Evolutionary conservation across 2,797 vertebrate species (phyloP).

Genomic region (Crenichthys baileyi): DNA sequence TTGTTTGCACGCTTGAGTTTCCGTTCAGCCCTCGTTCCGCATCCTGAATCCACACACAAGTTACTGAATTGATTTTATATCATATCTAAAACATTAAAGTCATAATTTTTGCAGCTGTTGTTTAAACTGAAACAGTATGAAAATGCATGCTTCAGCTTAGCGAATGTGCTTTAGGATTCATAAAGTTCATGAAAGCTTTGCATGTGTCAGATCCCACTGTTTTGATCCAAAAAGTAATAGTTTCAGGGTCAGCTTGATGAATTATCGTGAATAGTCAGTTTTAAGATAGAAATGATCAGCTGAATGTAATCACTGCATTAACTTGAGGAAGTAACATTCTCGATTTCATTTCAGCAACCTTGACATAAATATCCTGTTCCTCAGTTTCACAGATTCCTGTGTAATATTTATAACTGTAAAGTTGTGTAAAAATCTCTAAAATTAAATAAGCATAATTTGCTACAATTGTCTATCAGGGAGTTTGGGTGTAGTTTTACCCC

Average conservation of each 20-base stretch:
- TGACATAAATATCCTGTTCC: neutral
- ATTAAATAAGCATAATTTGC: neutral
- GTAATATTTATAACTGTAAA: neutral
- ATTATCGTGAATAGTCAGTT: too few species aligned
- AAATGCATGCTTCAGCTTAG: constrained; percentile 12
- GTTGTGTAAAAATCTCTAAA: neutral
- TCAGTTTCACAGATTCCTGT: neutral
- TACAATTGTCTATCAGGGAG: neutral
- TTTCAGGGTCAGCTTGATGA: neutral
- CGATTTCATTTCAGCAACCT: neutral
- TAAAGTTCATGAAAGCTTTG: constrained; percentile 18
- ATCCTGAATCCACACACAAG: constrained; percentile 43
- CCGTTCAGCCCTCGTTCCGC: constrained; percentile 19
- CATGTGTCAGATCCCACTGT: constrained; percentile 1
- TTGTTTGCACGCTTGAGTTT: constrained; percentile 24
- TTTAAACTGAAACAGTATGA: constrained; percentile 19
- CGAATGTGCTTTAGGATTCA: constrained; percentile 43
- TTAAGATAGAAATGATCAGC: neutral
- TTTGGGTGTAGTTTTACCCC: too few species aligned
- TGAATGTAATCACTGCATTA: neutral
- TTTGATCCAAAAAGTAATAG: neutral
- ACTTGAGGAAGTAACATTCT: neutral
- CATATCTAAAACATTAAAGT: constrained; percentile 14
- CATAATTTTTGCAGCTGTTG: constrained; percentile 33
- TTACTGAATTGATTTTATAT: constrained; percentile 16